Conservation (phyloP, 2,113 vertebrate genomes). For the Thalassoma bifasciatum region DNA sequence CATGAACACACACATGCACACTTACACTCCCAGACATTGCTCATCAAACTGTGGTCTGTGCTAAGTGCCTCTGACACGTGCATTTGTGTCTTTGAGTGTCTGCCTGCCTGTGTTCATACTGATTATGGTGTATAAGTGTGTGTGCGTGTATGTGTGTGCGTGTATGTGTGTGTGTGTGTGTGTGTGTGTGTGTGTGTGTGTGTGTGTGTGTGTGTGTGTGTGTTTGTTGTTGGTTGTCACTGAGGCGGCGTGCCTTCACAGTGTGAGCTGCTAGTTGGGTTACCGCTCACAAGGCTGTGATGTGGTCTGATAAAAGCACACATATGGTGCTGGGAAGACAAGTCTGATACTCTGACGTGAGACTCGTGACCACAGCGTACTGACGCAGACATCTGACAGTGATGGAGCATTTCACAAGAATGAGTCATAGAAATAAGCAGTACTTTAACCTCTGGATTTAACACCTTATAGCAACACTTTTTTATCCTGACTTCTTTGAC, state of each 20-base stretch:
- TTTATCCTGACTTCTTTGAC: not conserved
- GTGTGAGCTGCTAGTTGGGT: constrained; percentile 57
- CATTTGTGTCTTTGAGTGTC: not conserved
- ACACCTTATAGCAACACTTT: not conserved
- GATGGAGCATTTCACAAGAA: not conserved
- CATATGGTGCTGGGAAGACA: constrained; percentile 47
- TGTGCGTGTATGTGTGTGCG: constrained; percentile 53
- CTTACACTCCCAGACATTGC: constrained; percentile 35
- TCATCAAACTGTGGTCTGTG: constrained; percentile 54
- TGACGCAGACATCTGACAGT: not conserved
- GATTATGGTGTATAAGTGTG: constrained; percentile 44
- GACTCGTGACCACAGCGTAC: constrained; percentile 30
- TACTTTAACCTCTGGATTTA: not conserved
- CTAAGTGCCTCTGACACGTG: constrained; percentile 46
- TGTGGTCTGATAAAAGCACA: constrained; percentile 67
- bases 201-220: constrained; percentile 54
- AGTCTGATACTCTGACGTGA: constrained; percentile 31
- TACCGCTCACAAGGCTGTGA: constrained; percentile 65
- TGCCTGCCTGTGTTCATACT: no score
- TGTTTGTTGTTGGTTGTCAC: no score
- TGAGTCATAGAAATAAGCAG: not conserved
- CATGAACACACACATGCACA: constrained; percentile 12
- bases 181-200: constrained; percentile 40
- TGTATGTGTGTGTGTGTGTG: constrained; percentile 40
- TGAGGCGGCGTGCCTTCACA: constrained; percentile 33